Conservation (phyloP, 2,797 vertebrate genomes). For the Artibeus lituratus region DNA sequence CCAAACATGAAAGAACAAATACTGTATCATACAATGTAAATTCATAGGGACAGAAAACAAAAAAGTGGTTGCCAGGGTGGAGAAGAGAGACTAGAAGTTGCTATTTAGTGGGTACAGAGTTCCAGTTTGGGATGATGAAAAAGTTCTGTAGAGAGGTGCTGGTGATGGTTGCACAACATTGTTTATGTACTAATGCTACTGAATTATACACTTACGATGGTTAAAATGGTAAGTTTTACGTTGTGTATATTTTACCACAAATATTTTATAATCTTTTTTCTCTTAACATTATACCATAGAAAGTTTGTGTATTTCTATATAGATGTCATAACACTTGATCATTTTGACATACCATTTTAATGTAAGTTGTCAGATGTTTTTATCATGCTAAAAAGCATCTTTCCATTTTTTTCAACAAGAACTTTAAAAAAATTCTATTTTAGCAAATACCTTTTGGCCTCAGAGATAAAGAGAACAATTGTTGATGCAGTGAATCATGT, state of each 20-base stretch:
- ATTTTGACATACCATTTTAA: not conserved
- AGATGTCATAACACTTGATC: not conserved
- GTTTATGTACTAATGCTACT: not conserved
- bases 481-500: not conserved
- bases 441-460: not conserved
- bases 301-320: not conserved
- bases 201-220: not conserved
- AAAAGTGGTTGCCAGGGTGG: not conserved
- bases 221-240: not conserved
- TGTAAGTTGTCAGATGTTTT: not conserved
- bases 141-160: not conserved
- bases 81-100: not conserved
- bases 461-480: not conserved
- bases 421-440: not conserved
- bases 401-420: not conserved
- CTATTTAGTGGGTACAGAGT: not conserved
- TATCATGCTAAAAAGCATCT: not conserved
- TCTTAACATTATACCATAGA: conserved; percentile 5
- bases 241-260: not conserved
- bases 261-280: conserved; percentile 21
- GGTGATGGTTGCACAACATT: not conserved
- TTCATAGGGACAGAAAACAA: not conserved
- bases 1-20: not conserved
- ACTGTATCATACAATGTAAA: not conserved
- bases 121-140: not conserved